Conservation (phyloP, 2,888 invertebrate genomes). For the Polymixis lichenea region DNA sequence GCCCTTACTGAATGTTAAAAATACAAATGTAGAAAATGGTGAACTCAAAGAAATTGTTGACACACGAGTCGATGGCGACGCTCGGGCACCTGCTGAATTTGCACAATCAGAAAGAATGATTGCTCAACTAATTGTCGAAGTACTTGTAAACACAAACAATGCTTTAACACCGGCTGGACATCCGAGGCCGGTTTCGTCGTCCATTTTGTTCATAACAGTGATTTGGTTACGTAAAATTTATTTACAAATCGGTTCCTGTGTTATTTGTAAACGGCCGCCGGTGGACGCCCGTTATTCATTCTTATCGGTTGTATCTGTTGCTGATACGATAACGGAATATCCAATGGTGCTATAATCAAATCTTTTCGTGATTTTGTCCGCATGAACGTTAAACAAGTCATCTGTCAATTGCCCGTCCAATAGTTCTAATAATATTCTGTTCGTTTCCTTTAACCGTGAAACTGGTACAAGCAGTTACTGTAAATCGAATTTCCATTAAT, state of each 20-base stretch:
- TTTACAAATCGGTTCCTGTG: conserved; percentile 77
- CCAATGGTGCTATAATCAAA: conserved; percentile 62
- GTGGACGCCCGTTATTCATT: conserved; percentile 63
- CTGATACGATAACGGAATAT: conserved; percentile 66
- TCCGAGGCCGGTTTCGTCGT: conserved; percentile 77
- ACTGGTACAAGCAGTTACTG: conserved; percentile 25
- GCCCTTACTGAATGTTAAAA: conserved; percentile 70
- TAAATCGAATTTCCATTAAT: conserved; percentile 58
- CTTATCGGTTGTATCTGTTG: conserved; percentile 69
- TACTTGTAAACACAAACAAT: conserved; percentile 85
- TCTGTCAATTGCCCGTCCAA: conserved; percentile 24
- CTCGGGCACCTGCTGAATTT: conserved; percentile 80
- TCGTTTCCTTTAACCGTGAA: conserved; percentile 15
- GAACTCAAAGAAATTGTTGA: conserved; percentile 80
- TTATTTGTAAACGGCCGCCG: conserved; percentile 71
- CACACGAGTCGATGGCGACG: conserved; percentile 67
- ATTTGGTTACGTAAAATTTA: conserved; percentile 77
- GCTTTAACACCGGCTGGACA: conserved; percentile 73
- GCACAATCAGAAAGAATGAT: conserved; percentile 80
- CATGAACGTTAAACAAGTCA: conserved; percentile 48
- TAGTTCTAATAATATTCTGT: conserved; percentile 16
- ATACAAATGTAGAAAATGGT: conserved; percentile 76
- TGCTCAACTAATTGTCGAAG: conserved; percentile 84
- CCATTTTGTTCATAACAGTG: conserved; percentile 73
- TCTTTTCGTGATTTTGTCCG: conserved; percentile 57